Conservation (phyloP, 2,797 vertebrate species). For the Pipistrellus pipistrellus region DNA sequence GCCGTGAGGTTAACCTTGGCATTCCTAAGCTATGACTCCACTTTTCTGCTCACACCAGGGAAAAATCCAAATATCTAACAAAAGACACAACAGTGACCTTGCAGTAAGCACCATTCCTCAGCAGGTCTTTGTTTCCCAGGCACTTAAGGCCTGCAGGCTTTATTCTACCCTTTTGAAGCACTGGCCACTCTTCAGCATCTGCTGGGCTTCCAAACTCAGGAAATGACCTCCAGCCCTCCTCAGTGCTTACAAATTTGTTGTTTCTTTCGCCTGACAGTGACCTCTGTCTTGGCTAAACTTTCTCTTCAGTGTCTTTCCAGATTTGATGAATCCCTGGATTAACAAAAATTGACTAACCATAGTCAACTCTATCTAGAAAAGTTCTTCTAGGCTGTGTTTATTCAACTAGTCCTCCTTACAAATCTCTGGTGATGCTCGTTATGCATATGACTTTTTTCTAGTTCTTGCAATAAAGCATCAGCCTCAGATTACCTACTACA, state of each 20-base stretch:
- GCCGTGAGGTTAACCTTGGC: neutral
- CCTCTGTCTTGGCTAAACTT: neutral
- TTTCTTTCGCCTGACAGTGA: neutral
- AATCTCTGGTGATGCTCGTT: neutral
- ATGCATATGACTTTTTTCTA: neutral
- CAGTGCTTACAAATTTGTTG: neutral
- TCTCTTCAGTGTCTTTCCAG: neutral
- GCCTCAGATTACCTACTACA: neutral
- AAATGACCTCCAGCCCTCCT: neutral
- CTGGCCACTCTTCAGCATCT: neutral
- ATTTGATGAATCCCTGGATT: neutral
- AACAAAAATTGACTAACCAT: neutral
- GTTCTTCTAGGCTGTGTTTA: neutral
- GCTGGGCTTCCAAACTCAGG: neutral
- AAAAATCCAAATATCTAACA: neutral
- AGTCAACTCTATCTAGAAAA: neutral
- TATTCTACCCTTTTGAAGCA: neutral
- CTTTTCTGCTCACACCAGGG: neutral
- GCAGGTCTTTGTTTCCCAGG: neutral
- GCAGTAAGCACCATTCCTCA: neutral
- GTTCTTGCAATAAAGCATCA: neutral
- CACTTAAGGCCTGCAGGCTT: neutral
- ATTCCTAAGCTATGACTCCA: neutral
- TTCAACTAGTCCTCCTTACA: neutral
- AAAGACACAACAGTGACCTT: neutral